Evolutionary conservation across 92 coral and sea anemone species (phyloP), one percentile per base, ranked within the genome.

Genomic region (Metridium senile): DNA sequence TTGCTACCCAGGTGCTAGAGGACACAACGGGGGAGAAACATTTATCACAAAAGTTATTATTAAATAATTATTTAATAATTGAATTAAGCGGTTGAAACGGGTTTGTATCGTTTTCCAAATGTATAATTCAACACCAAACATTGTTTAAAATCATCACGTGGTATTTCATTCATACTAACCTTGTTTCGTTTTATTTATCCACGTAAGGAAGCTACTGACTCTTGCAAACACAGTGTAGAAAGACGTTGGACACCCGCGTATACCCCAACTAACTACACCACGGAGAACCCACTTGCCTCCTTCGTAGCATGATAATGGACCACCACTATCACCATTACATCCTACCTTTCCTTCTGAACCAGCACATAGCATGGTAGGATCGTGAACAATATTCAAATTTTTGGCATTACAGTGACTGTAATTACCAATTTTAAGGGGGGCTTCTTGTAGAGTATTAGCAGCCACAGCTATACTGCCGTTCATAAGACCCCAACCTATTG

Each of bases 221-320:
- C 88, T 85, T 58, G 91, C 85, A 31, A 87, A 87, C 68, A 87
- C 88, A 9, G 88, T 82, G 73, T 46, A 83, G 76, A 82, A 81
- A 22, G 69, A 81, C 0, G 91, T 87, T 25, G 74, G 82, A 68
- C 91, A 87, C 33, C 26, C 46, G 6, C 11, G 4, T 23, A 78
- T 81, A 0, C 85, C 88, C 91, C 88, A 87, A 64, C 91, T 87
- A 22, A 87, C 91, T 0, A 82, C 84, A 22, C 87, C 91, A 22
- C 91, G 72, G 18, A 86, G 70, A 9, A 86, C 68, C 63, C 65
- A 87, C 52, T 31, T 70, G 1, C 88, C 84, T 8, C 76, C 77
- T 72, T 83, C 91, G 1, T 87, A 43, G 58, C 91, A 87, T 65
- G 80, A 87, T 18, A 82, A 87, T 18, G 92, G 88, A 0, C 92